Conservation (phyloP, 2,888 invertebrate species). For the Netelia melanura region DNA sequence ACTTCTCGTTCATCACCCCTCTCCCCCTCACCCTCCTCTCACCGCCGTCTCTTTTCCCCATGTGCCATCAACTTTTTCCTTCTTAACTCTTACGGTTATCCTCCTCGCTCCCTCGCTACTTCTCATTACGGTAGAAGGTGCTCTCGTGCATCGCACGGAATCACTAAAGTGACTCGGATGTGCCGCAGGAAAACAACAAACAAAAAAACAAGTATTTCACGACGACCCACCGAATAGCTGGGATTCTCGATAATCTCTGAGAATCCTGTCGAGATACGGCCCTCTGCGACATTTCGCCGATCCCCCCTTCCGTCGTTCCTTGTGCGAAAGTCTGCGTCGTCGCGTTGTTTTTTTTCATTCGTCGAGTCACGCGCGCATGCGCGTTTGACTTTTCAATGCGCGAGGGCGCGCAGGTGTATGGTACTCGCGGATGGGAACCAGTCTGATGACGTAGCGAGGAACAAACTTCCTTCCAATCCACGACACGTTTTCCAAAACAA, state of each 20-base stretch:
- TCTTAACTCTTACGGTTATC: constrained; percentile 22
- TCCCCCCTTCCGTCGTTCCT: not conserved
- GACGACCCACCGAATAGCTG: constrained; percentile 63
- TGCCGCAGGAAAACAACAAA: not conserved
- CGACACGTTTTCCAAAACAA: too few relatives aligned
- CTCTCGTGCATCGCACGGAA: constrained; percentile 25
- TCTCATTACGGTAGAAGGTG: constrained; percentile 13
- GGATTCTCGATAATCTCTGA: constrained; percentile 72
- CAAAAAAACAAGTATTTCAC: constrained; percentile 45
- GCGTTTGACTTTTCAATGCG: not conserved
- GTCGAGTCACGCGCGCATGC: not conserved
- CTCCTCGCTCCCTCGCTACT: constrained; percentile 28
- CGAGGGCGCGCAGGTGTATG: not conserved
- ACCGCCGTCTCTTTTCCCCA: not conserved
- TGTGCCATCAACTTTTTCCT: constrained; percentile 25
- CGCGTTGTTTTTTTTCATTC: constrained; percentile 22
- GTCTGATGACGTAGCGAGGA: not conserved
- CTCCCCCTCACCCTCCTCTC: not conserved
- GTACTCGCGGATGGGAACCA: not conserved
- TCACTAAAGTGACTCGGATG: constrained; percentile 39
- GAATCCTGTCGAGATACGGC: constrained; percentile 66
- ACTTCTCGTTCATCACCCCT: constrained; percentile 23
- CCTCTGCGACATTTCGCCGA: constrained; percentile 42
- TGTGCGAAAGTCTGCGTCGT: constrained; percentile 2
- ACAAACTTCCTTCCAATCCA: not conserved